phyloP scores from a whole-genome alignment of 2,797 vertebrate species.

The Rhyacichthys aspro region DNA sequence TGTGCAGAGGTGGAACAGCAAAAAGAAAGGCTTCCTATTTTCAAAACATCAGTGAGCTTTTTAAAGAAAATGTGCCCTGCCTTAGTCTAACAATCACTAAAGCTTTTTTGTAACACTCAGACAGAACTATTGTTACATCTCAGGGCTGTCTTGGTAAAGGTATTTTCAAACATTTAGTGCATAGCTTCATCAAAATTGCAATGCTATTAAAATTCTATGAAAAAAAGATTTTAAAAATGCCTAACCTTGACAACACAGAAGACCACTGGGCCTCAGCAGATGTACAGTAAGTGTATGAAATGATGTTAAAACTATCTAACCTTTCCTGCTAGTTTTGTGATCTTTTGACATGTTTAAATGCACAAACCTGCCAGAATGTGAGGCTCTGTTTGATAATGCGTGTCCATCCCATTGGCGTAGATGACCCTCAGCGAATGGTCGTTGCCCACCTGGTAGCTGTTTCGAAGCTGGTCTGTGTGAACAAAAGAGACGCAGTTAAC shows the following conservation, averaged over 20 bases:
- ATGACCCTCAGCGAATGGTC: constrained; percentile 94
- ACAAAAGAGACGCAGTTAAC: constrained; percentile 6
- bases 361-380: constrained; percentile 88
- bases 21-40: no score
- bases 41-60: no score
- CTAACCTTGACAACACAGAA: constrained; percentile 1
- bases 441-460: constrained; percentile 95
- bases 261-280: background rate
- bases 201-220: background rate
- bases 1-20: no score
- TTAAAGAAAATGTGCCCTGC: no score
- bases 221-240: background rate
- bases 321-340: no score
- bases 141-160: no score
- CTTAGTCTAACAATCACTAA: background rate
- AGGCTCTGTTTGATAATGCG: constrained; percentile 95
- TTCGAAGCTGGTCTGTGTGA: constrained; percentile 90
- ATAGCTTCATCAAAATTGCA: background rate
- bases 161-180: no score
- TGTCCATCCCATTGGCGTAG: constrained; percentile 95
- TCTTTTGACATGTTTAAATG: background rate
- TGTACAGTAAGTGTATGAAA: background rate
- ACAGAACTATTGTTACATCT: background rate
- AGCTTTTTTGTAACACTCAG: background rate
- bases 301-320: no score